A percentile compares a stretch with the other conserved stretches of the same genome.
phyloP scores from a whole-genome alignment of 1,140 invertebrate genomes.

The Drosophila persimilis region DNA sequence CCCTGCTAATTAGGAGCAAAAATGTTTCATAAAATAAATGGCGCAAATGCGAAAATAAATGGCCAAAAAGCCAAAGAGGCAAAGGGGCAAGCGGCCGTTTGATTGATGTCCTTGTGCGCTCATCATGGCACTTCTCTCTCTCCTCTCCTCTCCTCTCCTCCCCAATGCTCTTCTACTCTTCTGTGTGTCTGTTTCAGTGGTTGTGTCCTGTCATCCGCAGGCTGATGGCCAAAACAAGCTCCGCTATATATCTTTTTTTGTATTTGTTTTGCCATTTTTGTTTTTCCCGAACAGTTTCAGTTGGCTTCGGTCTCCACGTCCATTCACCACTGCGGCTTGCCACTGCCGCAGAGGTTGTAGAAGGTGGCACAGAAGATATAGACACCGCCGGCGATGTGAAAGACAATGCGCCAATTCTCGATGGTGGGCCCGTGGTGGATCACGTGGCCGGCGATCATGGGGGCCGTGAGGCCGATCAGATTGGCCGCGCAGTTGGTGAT shows the following conservation, averaged over 20 bases:
- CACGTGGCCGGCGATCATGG: slow-evolving; percentile 90
- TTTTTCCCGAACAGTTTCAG: too few species aligned
- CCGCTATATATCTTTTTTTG: not conserved
- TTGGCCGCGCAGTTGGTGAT: too few species aligned
- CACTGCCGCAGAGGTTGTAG: slow-evolving; percentile 91
- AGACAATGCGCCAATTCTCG: slow-evolving; percentile 92
- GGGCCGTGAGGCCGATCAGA: too few species aligned
- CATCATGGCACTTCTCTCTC: too few species aligned
- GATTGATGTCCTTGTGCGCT: slow-evolving; percentile 44
- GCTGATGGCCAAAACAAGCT: slow-evolving; percentile 4
- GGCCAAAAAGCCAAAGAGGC: slow-evolving; percentile 6
- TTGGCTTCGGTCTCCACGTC: not conserved
- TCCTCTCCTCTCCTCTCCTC: not conserved
- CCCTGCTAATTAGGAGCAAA: slow-evolving; percentile 46
- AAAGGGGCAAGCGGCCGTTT: slow-evolving; percentile 29
- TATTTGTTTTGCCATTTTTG: not conserved
- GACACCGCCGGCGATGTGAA: slow-evolving; percentile 90
- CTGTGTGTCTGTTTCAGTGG: slow-evolving; percentile 4
- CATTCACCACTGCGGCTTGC: slow-evolving; percentile 85
- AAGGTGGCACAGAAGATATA: slow-evolving; percentile 89
- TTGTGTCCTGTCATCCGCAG: slow-evolving; percentile 14
- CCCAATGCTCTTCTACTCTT: not conserved
- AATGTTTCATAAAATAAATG: slow-evolving; percentile 47
- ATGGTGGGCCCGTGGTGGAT: slow-evolving; percentile 89
- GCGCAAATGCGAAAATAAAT: slow-evolving; percentile 55